phyloP scores from a whole-genome alignment of 2,888 invertebrate genomes.

The Ernsta delagoae region DNA sequence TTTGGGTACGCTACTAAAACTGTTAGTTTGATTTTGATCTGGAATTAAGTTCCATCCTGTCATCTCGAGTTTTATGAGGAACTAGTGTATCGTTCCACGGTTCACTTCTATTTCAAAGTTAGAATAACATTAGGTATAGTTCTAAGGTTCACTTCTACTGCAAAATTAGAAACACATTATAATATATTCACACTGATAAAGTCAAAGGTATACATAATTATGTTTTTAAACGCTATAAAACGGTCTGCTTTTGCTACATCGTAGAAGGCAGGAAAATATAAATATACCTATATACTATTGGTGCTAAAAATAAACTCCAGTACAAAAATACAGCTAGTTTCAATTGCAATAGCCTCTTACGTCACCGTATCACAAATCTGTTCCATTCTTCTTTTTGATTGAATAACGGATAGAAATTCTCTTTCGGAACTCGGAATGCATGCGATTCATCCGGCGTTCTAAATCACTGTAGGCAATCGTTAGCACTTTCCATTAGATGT shows the following conservation, averaged over 20 bases:
- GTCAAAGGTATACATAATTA: too few relatives aligned
- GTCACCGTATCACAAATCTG: constrained; percentile 20
- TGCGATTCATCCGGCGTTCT: constrained; percentile 23
- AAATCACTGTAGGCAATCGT: constrained; percentile 37
- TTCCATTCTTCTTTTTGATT: constrained; percentile 31
- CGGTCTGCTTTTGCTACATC: too few relatives aligned
- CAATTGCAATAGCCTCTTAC: constrained; percentile 12
- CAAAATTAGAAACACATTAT: too few relatives aligned
- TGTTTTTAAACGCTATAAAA: too few relatives aligned
- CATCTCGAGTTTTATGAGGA: neutral
- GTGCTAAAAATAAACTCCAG: neutral
- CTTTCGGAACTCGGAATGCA: constrained; percentile 20
- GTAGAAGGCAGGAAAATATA: too few relatives aligned
- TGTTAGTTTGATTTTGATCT: neutral
- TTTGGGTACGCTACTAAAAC: neutral
- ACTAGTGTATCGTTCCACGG: neutral
- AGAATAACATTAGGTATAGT: too few relatives aligned
- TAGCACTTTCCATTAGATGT: constrained; percentile 37
- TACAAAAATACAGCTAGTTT: neutral
- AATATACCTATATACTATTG: too few relatives aligned
- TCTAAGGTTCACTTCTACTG: too few relatives aligned
- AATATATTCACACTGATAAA: too few relatives aligned
- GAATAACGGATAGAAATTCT: constrained; percentile 29
- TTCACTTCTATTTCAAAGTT: too few relatives aligned
- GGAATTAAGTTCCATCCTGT: neutral